Evolutionary conservation across 2,797 vertebrate species (phyloP).

Genomic region (Rhinichthys osculus): DNA sequence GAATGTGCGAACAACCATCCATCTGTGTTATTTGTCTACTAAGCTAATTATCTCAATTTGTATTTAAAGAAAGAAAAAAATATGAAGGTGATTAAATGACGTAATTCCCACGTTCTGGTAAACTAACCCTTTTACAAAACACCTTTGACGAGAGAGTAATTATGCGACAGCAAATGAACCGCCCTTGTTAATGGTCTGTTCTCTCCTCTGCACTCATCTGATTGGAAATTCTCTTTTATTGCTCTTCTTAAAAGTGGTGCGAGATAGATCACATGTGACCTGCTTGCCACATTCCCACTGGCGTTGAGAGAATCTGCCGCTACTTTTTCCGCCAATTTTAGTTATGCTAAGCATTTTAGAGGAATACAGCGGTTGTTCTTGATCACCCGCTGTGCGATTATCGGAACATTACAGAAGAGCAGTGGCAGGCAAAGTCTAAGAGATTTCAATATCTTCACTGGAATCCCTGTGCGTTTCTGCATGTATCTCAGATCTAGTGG

Average conservation of each 20-base stretch:
- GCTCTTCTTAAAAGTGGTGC: constrained; percentile 57
- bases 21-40: not conserved
- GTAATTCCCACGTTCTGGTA: not conserved
- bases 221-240: constrained; percentile 81
- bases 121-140: not conserved
- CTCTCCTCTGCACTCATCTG: constrained; percentile 56
- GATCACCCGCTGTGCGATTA: not conserved
- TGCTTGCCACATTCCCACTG: not conserved
- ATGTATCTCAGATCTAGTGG: constrained; percentile 6
- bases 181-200: not conserved
- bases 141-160: not conserved
- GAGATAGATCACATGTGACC: constrained; percentile 7
- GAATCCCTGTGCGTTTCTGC: not conserved
- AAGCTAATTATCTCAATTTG: not conserved
- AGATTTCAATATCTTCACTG: constrained; percentile 1
- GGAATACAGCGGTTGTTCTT: not conserved
- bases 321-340: not conserved
- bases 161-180: not conserved
- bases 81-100: not conserved
- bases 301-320: not conserved
- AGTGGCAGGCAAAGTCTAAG: not conserved
- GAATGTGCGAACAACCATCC: not conserved
- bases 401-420: constrained; percentile 2
- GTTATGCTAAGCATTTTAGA: constrained; percentile 8
- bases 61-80: not conserved